Evolutionary conservation across 2,888 invertebrate genomes (phyloP), one percentile per base, ranked within the genome.

Genomic region (Lobophora halterata): DNA sequence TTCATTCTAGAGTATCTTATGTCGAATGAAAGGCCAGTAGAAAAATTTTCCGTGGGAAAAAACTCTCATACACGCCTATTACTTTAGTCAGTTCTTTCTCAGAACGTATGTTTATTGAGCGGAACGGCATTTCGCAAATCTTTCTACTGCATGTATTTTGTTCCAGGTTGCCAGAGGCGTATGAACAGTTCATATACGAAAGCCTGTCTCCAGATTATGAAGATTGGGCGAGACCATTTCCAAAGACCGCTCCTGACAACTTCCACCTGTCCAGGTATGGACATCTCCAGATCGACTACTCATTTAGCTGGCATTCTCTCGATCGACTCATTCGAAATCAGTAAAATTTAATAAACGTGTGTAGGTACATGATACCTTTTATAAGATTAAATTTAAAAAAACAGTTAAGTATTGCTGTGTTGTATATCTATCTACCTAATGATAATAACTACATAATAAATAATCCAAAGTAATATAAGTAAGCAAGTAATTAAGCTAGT

Each of bases 281-380:
- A 33, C 91, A 94, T 60, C 82, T 94, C 27, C 93, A 94, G 80
- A 94, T 95, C 55, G 95, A 95, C 70, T 95, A 95, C 64, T 93
- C 93, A 1, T 93, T 91, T 75, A 94, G 93, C 77, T 95, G 94
- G 94, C 93, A 93, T 72, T 93, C 93, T 38, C 85, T 95, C 46
- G 92, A 94, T 70, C 91, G 93, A 63, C 92, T 93, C 55, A 94
- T 94, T 59, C 88, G 89, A 45, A 88, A 89, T 65, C 88, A 83
- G 63, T 77, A 63, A 42, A 31, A 8, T 13, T 9, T 6, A 27
- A 14, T 17, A 11, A n/a, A 5, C 7, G 5, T 31, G n/a, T 9
- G 2, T 11, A 21, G 14, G 7, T 16, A 5, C 5, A 8, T 29
- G 3, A 20, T 28, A 18, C 10, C n/a, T 1, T 11, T 2, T 1